These are phyloP conservation scores for Clarias fuscus DNA, from an alignment of 2,797 vertebrate species.

Conservation along the genomic window DNA sequence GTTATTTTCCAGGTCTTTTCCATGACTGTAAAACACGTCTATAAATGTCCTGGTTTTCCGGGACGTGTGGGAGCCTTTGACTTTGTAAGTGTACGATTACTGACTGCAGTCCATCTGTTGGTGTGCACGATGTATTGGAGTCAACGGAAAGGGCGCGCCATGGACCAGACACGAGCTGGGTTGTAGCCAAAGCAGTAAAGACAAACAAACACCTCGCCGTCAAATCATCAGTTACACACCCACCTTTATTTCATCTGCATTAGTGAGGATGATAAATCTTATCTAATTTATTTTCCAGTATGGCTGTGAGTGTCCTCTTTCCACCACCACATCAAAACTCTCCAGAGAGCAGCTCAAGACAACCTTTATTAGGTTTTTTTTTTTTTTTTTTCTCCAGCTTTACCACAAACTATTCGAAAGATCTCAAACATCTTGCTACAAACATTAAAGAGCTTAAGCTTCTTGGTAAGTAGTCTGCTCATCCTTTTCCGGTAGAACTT, in stretches of 20 bases:
- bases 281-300: too few species aligned
- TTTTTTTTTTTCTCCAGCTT: too few species aligned
- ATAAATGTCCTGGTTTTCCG: neutral
- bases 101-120: neutral
- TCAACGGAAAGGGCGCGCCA: neutral
- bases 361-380: too few species aligned
- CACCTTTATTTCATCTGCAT: neutral
- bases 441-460: too few species aligned
- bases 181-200: neutral
- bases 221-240: too few species aligned
- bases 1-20: neutral
- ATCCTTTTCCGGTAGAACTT: too few species aligned
- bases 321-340: too few species aligned
- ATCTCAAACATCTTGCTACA: too few species aligned
- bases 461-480: too few species aligned
- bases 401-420: too few species aligned
- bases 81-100: neutral
- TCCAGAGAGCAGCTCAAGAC: too few species aligned
- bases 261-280: neutral
- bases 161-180: neutral
- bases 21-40: constrained; percentile 8
- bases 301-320: too few species aligned
- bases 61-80: neutral
- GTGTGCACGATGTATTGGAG: neutral
- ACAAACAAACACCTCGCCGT: neutral